These are phyloP conservation scores for Nasonovia ribisnigri DNA, from an alignment of 2,888 invertebrate species.

Conservation along the genomic window DNA sequence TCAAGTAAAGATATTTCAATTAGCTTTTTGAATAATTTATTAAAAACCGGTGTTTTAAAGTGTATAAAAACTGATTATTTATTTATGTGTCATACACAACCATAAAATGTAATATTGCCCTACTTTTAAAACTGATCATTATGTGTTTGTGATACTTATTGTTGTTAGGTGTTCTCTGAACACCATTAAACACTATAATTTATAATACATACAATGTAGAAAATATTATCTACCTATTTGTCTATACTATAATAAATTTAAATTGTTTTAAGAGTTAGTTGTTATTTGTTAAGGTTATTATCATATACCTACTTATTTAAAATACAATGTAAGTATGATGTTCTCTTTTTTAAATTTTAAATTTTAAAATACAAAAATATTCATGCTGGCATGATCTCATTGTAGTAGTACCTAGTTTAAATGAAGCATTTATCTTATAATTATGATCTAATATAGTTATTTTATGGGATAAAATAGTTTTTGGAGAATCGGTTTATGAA, in stretches of 20 bases:
- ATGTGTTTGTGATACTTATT: slow-evolving; percentile 30
- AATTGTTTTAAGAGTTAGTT: not conserved
- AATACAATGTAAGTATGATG: not conserved
- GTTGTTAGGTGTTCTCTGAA: not conserved
- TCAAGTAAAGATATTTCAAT: slow-evolving; percentile 20
- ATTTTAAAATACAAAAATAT: not conserved
- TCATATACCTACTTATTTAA: not conserved
- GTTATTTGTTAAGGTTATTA: not conserved
- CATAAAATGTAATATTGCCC: not conserved
- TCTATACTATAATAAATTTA: not conserved
- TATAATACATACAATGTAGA: no score
- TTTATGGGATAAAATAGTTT: not conserved
- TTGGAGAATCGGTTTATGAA: no score
- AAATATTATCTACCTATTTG: not conserved
- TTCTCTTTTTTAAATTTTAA: not conserved
- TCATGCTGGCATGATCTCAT: not conserved
- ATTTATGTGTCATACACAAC: not conserved
- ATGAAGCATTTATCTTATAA: not conserved
- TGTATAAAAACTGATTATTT: not conserved
- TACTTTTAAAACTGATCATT: not conserved
- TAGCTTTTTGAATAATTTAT: slow-evolving; percentile 20
- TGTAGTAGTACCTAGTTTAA: no score
- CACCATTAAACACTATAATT: not conserved
- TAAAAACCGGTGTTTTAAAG: not conserved
- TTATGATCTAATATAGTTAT: not conserved